Evolutionary conservation across 2,113 vertebrate species (phyloP).

Genomic region (Pelodiscus sinensis): DNA sequence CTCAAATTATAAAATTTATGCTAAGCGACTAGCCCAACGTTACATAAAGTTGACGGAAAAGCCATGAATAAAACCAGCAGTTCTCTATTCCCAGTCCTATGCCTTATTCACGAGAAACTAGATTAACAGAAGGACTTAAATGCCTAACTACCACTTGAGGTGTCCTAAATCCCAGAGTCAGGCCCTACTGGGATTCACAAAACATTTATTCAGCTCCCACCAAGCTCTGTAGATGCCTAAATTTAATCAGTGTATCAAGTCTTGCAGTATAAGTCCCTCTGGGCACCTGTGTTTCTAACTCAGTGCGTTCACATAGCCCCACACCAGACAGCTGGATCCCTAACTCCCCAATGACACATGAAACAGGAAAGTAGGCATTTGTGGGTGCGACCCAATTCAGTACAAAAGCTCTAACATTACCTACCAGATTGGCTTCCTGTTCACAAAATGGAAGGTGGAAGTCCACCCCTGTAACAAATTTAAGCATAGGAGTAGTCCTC

Average conservation of each 20-base stretch:
- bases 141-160: not conserved
- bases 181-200: not conserved
- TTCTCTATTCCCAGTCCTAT: not conserved
- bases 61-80: not conserved
- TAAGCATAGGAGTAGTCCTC: not conserved
- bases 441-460: not conserved
- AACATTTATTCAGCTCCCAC: not conserved
- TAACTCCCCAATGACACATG: not conserved
- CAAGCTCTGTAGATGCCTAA: not conserved
- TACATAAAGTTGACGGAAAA: not conserved
- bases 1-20: rapidly evolving
- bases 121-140: not conserved
- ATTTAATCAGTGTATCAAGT: not conserved
- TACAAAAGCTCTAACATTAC: too few relatives aligned
- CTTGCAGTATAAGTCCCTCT: not conserved
- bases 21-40: not conserved
- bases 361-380: not conserved
- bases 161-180: not conserved
- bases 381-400: not conserved
- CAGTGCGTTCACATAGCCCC: not conserved
- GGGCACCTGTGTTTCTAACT: not conserved
- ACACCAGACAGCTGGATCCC: not conserved
- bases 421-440: not conserved
- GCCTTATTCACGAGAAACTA: not conserved
- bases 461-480: not conserved